phyloP scores from a whole-genome alignment of 2,113 vertebrate genomes.

The Megalops atlanticus region DNA sequence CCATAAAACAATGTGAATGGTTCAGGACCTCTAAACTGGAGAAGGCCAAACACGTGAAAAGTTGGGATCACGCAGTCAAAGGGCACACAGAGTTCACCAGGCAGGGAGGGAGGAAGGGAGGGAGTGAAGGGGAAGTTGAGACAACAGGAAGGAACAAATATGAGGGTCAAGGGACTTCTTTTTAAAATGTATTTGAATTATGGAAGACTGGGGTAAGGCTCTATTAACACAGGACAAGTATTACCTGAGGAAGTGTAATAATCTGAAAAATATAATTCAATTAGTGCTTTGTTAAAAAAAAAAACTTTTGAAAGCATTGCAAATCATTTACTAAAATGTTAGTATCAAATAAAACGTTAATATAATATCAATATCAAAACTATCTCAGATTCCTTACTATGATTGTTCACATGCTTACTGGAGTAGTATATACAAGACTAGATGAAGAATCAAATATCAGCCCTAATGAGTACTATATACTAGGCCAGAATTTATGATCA shows the following conservation, averaged over 20 bases:
- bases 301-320: too few relatives aligned
- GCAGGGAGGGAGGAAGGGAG: not conserved
- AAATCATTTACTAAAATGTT: too few relatives aligned
- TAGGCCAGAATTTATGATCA: too few relatives aligned
- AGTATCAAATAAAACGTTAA: too few relatives aligned
- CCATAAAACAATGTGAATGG: not conserved
- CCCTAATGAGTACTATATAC: too few relatives aligned
- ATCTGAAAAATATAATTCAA: too few relatives aligned
- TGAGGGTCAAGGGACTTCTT: not conserved
- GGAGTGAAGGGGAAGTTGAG: not conserved
- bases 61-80: constrained; percentile 19
- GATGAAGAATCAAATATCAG: too few relatives aligned
- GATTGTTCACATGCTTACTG: too few relatives aligned
- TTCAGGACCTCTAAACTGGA: not conserved
- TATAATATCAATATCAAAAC: too few relatives aligned
- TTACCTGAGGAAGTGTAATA: not conserved
- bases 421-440: too few relatives aligned
- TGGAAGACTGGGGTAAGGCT: not conserved
- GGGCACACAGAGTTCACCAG: constrained; percentile 25
- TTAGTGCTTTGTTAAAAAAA: too few relatives aligned
- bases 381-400: too few relatives aligned
- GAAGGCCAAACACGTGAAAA: constrained; percentile 1
- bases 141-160: not conserved
- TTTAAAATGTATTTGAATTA: not conserved
- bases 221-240: not conserved